Base-by-base conservation (phyloP, 2,113 vertebrate species). In the Rana temporaria region DNA sequence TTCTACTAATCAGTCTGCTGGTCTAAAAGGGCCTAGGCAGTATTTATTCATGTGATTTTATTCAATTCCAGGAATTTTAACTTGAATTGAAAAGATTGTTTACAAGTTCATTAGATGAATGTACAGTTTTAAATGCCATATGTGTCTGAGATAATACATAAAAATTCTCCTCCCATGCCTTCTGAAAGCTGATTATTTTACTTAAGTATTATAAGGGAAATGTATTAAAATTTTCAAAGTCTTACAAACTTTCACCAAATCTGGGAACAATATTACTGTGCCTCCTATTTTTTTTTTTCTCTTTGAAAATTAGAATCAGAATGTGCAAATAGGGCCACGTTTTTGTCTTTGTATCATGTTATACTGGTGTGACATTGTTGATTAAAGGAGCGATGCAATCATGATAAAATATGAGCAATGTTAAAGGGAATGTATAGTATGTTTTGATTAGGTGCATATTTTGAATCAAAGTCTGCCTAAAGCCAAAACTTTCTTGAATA, bases 101-200 rank as follows among this genome's bases (percentile, higher is more conserved):
- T 63, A 63, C 20, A 63, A 24, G 60, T 26, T 63, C 60, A 26
- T 63, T 63, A 63, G 60, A 63, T 67, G 32, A 67, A 34, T 67
- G 32, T 7, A 67, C 30, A 34, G 14, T 32, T 67, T 34, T 67
- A 67, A 67, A 34, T n/a, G 32, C 26, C 26, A 67, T 67, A 34
- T 67, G 26, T 67, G 26, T 38, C 64, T 38, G 15, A 38, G 32
- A 67, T 18, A 67, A 34, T 34, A 16, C 64, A 67, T 26, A 67
- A 30, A 38, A 67, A 19, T 34, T 67, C 64, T 18, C 42, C 26
- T 67, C 17, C 26, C 64, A 18, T 38, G 26, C 6, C 30, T 38
- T 15, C 42, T 48, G 42, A 12, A 48, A 12, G 42, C 11, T 12
- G 8, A 12, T 48, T 67, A 38, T 38, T 63, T 63, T 24, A 20